phyloP scores from a whole-genome alignment of 1,140 invertebrate genomes.

The Pseudomyrmex gracilis region DNA sequence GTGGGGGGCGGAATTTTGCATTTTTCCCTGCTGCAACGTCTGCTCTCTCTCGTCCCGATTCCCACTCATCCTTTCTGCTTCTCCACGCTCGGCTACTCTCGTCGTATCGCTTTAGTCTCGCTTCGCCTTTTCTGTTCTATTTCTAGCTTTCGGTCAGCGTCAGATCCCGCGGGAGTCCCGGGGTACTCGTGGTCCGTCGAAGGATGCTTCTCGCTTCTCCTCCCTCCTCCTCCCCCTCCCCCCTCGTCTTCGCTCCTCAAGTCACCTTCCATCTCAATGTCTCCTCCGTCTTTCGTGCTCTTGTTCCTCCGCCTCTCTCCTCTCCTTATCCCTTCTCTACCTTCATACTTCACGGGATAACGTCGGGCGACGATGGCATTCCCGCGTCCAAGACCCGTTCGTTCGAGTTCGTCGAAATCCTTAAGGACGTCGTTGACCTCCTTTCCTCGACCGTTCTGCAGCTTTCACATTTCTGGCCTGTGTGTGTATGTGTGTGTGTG shows the following conservation, averaged over 20 bases:
- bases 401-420: slow-evolving; percentile 80
- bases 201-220: slow-evolving; percentile 60
- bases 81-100: slow-evolving; percentile 33
- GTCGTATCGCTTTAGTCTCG: slow-evolving; percentile 70
- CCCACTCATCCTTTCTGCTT: slow-evolving; percentile 27
- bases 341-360: slow-evolving; percentile 74
- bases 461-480: slow-evolving; percentile 67
- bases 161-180: slow-evolving; percentile 73
- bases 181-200: slow-evolving; percentile 66
- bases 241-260: too few species aligned
- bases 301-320: slow-evolving; percentile 18
- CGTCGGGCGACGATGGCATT: slow-evolving; percentile 75
- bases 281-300: slow-evolving; percentile 44
- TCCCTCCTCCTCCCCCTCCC: slow-evolving; percentile 1
- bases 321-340: slow-evolving; percentile 23
- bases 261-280: slow-evolving; percentile 54
- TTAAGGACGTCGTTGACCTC: slow-evolving; percentile 83
- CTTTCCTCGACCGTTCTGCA: slow-evolving; percentile 70
- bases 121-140: slow-evolving; percentile 69
- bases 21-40: slow-evolving; percentile 47
- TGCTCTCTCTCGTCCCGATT: slow-evolving; percentile 54
- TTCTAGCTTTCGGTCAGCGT: slow-evolving; percentile 70
- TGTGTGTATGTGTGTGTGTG: neutral
- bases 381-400: slow-evolving; percentile 74
- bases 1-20: slow-evolving; percentile 30